Conservation (phyloP, 2,113 vertebrate species). For the Erythrocercus mccallii region DNA sequence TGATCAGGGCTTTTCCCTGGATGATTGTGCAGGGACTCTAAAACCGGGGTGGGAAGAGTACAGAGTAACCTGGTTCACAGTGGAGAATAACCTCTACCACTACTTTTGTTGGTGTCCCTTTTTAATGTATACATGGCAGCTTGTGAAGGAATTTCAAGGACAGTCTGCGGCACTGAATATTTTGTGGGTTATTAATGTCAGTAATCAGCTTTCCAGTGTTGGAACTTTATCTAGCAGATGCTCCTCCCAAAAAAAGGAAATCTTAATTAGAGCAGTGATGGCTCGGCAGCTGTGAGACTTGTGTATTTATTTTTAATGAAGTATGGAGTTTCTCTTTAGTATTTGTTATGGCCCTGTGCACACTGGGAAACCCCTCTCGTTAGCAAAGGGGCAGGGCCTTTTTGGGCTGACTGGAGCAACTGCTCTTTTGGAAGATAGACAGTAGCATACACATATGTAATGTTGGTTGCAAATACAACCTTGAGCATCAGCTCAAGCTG, state of each 20-base stretch:
- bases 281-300: background rate
- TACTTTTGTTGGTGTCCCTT: background rate
- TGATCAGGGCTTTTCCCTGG: background rate
- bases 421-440: background rate
- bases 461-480: background rate
- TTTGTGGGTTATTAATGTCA: background rate
- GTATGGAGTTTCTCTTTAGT: background rate
- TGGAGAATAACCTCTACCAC: rapidly evolving
- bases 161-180: background rate
- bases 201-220: background rate
- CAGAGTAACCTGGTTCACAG: background rate
- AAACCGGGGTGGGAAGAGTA: background rate
- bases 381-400: background rate
- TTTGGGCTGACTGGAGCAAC: background rate
- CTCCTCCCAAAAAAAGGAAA: background rate
- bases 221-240: background rate
- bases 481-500: background rate
- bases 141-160: background rate
- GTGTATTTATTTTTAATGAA: background rate
- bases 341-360: background rate
- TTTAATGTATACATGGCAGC: background rate
- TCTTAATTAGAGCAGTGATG: background rate
- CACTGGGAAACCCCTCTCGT: background rate
- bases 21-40: background rate
- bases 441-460: background rate